Conservation (phyloP, 2,113 vertebrate genomes). For the Passer montanus region DNA sequence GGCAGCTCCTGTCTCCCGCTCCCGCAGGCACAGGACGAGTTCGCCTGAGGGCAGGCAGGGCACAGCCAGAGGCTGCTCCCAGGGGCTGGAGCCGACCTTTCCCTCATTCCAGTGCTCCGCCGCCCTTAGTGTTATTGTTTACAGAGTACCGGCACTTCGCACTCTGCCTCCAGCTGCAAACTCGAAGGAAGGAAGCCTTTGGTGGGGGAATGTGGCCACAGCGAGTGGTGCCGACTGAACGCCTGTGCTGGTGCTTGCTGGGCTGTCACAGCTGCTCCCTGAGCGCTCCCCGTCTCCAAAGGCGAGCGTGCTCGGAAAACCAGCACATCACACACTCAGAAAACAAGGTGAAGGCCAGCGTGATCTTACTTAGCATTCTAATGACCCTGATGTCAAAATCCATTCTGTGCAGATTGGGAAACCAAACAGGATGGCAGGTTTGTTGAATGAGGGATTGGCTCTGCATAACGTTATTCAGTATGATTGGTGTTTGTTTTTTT, state of each 20-base stretch:
- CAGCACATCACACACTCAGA: not conserved
- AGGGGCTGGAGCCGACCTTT: rapidly evolving
- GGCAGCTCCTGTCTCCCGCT: not conserved
- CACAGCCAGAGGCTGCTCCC: not conserved
- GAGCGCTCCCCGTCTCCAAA: not conserved
- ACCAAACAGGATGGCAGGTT: not conserved
- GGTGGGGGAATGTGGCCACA: too few relatives aligned
- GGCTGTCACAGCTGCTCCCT: not conserved
- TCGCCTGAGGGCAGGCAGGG: not conserved
- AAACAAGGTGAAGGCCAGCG: not conserved
- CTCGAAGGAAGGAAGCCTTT: too few relatives aligned
- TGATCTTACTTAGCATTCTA: too few relatives aligned
- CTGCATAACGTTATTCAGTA: rapidly evolving
- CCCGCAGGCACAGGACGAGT: rapidly evolving
- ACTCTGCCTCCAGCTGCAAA: not conserved
- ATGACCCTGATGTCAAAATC: not conserved
- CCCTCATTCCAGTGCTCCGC: rapidly evolving
- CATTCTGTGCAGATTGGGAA: rapidly evolving
- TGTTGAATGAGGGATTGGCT: rapidly evolving
- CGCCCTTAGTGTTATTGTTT: not conserved
- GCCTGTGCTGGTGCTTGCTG: not conserved
- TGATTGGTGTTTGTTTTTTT: rapidly evolving
- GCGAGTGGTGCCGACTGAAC: rapidly evolving
- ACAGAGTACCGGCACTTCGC: rapidly evolving
- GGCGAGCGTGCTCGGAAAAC: not conserved